Base-by-base conservation (phyloP, 1,140 invertebrate species). In the Wiebesia pumilae region DNA sequence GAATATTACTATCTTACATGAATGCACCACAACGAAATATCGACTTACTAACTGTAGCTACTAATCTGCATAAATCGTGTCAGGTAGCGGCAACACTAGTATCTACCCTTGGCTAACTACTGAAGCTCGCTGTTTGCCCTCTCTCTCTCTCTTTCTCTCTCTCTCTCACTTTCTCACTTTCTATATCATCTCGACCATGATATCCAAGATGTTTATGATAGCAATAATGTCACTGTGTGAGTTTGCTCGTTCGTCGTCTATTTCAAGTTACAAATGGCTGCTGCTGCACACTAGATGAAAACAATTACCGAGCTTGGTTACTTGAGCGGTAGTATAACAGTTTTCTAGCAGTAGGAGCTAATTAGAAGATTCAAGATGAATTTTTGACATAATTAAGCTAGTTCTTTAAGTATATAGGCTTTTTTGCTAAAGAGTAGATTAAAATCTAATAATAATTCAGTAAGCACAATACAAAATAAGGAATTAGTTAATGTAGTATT, bases 191-290 rank as follows among this genome's bases (percentile, higher is more conserved):
- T 62, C 19, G 24, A 14, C 16, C 35, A 40, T 54, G 10, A 88
- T 89, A 90, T 87, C 86, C 54, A 84, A 89, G 89, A 91, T 91
- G 90, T 91, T 91, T 91, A 91, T 91, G 88, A 87, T 78, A 85
- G 90, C 89, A 89, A 91, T 91, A 91, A 91, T 90, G 81, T 85
- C 40, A n/a, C 58, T 19, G 78, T 81, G 90, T 88, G 87, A 91
- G 90, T 75, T 86, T 82, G 81, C 87, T 78, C 87, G 80, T 73
- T 86, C 65, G 81, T 86, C 62, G 67, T 43, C n/a, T 43, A 88
- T 85, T 89, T 91, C 88, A 67, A 88, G 89, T 91, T 91, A 91
- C 90, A 91, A 91, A 91, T 90, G 88, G 91, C 88, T 88, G 84
- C 88, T 87, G 83, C 47, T 19, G 0, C 35, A 43, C 1, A 14